Base-by-base conservation (phyloP, 1,140 invertebrate species). In the Babylonia areolata region DNA sequence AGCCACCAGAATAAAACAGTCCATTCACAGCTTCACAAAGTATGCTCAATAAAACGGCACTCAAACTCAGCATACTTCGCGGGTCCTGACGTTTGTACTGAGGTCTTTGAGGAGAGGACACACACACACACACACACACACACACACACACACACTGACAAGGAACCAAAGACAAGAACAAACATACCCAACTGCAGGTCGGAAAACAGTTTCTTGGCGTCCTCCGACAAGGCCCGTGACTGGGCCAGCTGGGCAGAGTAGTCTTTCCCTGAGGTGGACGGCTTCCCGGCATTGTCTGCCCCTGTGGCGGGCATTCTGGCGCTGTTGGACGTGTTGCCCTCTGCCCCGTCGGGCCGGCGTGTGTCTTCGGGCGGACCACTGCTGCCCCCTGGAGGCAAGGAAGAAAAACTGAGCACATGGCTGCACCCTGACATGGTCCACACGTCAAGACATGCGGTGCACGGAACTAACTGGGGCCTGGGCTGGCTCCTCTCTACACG, bases 151-250 rank as follows among this genome's bases (percentile, higher is more conserved):
- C 1, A 64, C 6, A 2, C 6, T 23, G 6, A 11, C 12, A 64
- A 9, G 2, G 46, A 51, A 0, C 46, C 46, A 51, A 71, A 0
- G 69, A n/a, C 11, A 71, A 3, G 28, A 33, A 31, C 69, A 33
- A 51, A 77, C 84, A 42, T 42, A 89, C 90, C 91, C 71, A 91
- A 77, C 23, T 92, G 88, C n/a, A 94, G 88, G 77, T 94, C 93
- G 81, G 86, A 88, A 31, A 93, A 88, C 35, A 93, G 89, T 71
- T 88, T 89, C 33, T 88, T 89, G 23, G 92, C 90, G 79, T 92
- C 91, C 54, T 91, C 90, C 15, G 92, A 92, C 51, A 94, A 86
- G 0, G 83, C 88, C 58, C 88, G 89, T 12, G 90, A 88, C 51
- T 88, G 78, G 31, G 90, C 89, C 17, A 91, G 79, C 35, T 88